Evolutionary conservation across 1,140 invertebrate species (phyloP).

Genomic region (Gonioctena quinquepunctata): DNA sequence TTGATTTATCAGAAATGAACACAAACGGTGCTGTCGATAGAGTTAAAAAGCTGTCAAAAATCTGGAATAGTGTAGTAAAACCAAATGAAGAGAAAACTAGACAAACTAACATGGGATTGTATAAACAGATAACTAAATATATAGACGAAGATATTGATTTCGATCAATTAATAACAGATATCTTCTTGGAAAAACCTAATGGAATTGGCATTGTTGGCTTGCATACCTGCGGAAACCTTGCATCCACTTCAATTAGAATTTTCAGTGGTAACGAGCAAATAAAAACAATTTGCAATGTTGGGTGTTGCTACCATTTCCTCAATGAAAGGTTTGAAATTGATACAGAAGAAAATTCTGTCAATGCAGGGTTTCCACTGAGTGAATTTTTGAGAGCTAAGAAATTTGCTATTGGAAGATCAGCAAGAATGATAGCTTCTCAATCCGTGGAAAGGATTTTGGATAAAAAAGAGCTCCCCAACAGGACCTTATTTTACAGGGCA

Average conservation of each 20-base stretch:
- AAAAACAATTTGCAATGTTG: conserved; percentile 75
- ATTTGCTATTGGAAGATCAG: conserved; percentile 72
- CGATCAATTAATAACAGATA: conserved; percentile 54
- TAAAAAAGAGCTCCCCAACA: conserved; percentile 62
- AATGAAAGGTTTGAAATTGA: conserved; percentile 63
- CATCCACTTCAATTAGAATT: conserved; percentile 72
- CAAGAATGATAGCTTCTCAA: conserved; percentile 82
- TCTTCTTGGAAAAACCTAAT: conserved; percentile 54
- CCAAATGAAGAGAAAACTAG: conserved; percentile 28
- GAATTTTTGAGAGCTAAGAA: conserved; percentile 60
- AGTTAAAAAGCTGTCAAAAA: conserved; percentile 63
- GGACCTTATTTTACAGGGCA: conserved; percentile 72
- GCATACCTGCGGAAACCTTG: conserved; percentile 88
- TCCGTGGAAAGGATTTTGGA: conserved; percentile 69
- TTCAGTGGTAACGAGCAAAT: conserved; percentile 66
- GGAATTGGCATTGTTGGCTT: conserved; percentile 72
- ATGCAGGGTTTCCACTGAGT: conserved; percentile 71
- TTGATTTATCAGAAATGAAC: conserved; percentile 73
- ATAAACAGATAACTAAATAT: conserved; percentile 58
- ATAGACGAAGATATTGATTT: conserved; percentile 61
- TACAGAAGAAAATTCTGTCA: conserved; percentile 29
- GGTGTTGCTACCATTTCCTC: conserved; percentile 89
- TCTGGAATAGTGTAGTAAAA: conserved; percentile 56
- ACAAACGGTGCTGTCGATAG: conserved; percentile 67
- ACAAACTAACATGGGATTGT: conserved; percentile 41